Evolutionary conservation across 2,113 vertebrate genomes (phyloP), one percentile per base, ranked within the genome.

Genomic region (Dasypus novemcinctus): DNA sequence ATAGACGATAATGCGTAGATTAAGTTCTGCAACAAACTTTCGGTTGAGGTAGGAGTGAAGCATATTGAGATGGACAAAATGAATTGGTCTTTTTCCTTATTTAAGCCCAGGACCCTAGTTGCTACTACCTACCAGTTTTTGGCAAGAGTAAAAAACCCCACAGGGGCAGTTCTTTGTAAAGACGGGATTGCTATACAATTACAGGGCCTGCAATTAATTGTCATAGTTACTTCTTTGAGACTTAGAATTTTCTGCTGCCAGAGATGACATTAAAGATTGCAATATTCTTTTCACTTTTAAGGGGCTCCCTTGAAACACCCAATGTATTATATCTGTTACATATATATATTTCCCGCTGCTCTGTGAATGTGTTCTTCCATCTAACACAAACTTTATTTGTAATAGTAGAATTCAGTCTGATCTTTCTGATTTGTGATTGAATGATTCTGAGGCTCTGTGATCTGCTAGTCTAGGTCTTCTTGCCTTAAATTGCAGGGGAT

Each of bases 101-200:
- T 94, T 9, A n/a, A 1, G 10, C 38, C n/a, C 63, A 25, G 86
- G 8, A 69, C 7, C 33, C 36, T 85, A 68, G 31, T 59, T 75
- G 14, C 15, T 84, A 25, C 0, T 72, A 14, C 64, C 20, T 79
- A 38, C 6, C 27, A 91, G 14, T 69, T 83, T 81, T 23, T 78
- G 2, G 21, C n/a, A 96, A 87, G 43, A 54, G 5, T 52, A 72
- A 29, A 94, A 91, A 68, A 75, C 33, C 46, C 12, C 10, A 23
- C 23, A 7, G 1, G 0, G 21, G 27, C 72, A 54, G 72, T 74
- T 80, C 59, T 80, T 89, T 46, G 21, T 91, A 72, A 93, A 78
- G 5, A 84, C 54, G n/a, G 46, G 31, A 74, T 89, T 96, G 76
- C 20, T 87, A 33, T 64, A 31, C 25, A 96, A 92, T 33, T 86